These are phyloP conservation scores for Thymelicus lineola DNA, from an alignment of 2,888 invertebrate species.

Conservation along the genomic window DNA sequence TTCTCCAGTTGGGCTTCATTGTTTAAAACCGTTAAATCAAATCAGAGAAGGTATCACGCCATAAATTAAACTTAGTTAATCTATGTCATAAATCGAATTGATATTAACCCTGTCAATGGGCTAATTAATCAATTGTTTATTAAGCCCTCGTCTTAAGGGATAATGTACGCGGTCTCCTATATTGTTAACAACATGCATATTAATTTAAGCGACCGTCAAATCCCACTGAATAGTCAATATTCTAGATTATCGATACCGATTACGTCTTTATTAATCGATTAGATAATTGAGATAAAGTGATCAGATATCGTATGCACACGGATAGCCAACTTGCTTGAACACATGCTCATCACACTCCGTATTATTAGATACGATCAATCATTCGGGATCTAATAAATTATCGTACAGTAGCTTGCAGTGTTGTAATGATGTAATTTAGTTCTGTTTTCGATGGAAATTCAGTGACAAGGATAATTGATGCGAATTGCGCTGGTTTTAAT, in stretches of 20 bases:
- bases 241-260: slow-evolving; percentile 27
- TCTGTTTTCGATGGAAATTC: slow-evolving; percentile 9
- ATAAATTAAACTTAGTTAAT: not conserved
- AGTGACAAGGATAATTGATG: not conserved
- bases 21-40: no score
- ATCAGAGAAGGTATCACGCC: no score
- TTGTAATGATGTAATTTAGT: slow-evolving; percentile 18
- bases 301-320: slow-evolving; percentile 10
- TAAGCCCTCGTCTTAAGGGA: slow-evolving; percentile 1
- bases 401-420: not conserved
- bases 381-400: slow-evolving; percentile 20
- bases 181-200: slow-evolving; percentile 20
- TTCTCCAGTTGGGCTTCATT: no score
- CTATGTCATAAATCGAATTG: not conserved
- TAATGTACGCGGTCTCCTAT: not conserved
- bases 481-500: no score
- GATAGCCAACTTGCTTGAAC: not conserved
- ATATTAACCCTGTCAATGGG: slow-evolving; percentile 1
- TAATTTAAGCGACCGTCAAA: slow-evolving; percentile 29
- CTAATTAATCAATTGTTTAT: slow-evolving; percentile 2
- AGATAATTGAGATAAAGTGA: slow-evolving; percentile 25
- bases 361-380: slow-evolving; percentile 23
- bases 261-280: slow-evolving; percentile 32
- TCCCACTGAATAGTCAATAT: slow-evolving; percentile 30
- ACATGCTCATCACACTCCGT: slow-evolving; percentile 15